Evolutionary conservation across 2,113 vertebrate species (phyloP).

Genomic region (Cyrtonyx montezumae): DNA sequence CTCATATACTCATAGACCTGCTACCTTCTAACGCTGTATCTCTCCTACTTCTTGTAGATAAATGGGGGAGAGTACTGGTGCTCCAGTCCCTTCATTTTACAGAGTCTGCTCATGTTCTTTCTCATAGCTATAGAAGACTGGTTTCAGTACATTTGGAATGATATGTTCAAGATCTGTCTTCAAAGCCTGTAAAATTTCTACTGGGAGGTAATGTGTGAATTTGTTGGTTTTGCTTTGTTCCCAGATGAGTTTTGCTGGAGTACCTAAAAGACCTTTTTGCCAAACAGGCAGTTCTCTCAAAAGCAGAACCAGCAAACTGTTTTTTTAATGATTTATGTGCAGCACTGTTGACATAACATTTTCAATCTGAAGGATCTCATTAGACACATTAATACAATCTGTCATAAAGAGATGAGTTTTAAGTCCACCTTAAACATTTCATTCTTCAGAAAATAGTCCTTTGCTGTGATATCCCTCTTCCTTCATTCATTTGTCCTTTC

Average conservation of each 20-base stretch:
- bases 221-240: background rate
- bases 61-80: background rate
- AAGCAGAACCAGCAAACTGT: background rate
- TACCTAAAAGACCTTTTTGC: background rate
- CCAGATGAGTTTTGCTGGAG: background rate
- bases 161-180: background rate
- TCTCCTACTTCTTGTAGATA: background rate
- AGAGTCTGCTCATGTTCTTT: rapidly evolving
- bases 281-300: background rate
- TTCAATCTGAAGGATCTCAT: background rate
- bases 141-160: background rate
- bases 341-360: background rate
- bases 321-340: background rate
- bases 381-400: background rate
- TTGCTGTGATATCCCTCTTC: background rate
- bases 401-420: background rate
- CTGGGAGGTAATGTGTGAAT: background rate
- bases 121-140: background rate
- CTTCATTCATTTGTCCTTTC: background rate
- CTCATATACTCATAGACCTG: too few species aligned
- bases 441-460: background rate
- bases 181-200: background rate
- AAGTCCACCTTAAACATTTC: background rate
- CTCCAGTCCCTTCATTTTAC: background rate
- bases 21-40: background rate